These are phyloP conservation scores for Tiliacea citrago DNA, from an alignment of 2,888 invertebrate genomes.

Conservation along the genomic window DNA sequence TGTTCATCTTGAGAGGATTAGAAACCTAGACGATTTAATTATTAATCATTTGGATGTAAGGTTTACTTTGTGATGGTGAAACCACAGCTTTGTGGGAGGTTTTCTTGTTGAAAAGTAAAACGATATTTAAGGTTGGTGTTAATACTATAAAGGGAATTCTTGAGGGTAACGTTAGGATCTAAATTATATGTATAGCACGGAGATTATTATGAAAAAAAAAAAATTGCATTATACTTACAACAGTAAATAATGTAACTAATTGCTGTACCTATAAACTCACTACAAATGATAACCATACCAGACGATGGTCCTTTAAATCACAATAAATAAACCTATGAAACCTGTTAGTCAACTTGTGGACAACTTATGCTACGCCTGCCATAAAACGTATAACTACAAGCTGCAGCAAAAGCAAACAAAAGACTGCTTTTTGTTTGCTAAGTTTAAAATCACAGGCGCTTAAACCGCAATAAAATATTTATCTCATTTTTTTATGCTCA, in stretches of 20 bases:
- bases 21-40: constrained; percentile 9
- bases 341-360: not conserved
- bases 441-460: constrained; percentile 27
- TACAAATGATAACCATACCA: no score
- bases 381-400: not conserved
- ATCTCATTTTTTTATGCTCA: not conserved
- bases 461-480: not conserved
- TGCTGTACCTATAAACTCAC: not conserved
- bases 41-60: constrained; percentile 7
- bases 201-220: not conserved
- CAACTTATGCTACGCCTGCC: constrained; percentile 1
- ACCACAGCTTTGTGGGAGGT: not conserved
- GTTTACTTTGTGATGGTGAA: constrained; percentile 6
- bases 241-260: not conserved
- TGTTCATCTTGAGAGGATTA: not conserved
- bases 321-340: not conserved
- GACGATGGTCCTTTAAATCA: not conserved
- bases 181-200: not conserved
- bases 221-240: not conserved
- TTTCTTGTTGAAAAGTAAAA: constrained; percentile 5
- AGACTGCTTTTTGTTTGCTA: constrained; percentile 14
- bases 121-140: not conserved
- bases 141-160: not conserved
- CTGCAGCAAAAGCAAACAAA: no score
- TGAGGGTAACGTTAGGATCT: no score